Evolutionary conservation across 2,888 invertebrate genomes (phyloP), one percentile per base, ranked within the genome.

Genomic region (Nomada fucata): DNA sequence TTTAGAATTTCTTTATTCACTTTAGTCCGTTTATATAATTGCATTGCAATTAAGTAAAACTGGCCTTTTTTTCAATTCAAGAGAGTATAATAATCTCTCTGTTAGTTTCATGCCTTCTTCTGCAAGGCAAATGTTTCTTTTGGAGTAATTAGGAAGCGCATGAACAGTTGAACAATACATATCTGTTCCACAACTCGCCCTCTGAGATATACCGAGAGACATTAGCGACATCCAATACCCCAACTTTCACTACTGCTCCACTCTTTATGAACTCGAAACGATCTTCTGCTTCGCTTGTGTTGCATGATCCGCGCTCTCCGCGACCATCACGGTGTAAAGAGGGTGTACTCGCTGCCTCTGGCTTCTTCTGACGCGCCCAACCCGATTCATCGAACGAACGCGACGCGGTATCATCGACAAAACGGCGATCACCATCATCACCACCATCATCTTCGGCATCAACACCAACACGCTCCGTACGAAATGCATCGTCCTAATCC

Each of bases 321-420:
- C 89, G 86, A 89, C 88, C 89, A 86, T 89, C 88, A 88, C 84
- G 82, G 82, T 86, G 88, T 90, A 89, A 90, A 94, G 94, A 93
- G 94, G 92, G 94, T 94, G 91, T 94, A 94, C 92, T 94, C 94
- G 93, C 94, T 94, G 91, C 94, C 94, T 91, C 91, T 94, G 93
- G 93, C 91, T 90, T 90, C 92, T 85, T 91, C 93, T 89, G 89
- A 91, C 85, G 90, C 91, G 89, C 87, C 87, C 90, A 92, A 91
- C 89, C 92, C 92, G 85, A 90, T 91, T 89, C 90, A 91, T 88
- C 92, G 91, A 88, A 91, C 92, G 92, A 93, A 92, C 92, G 91
- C 90, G 91, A 91, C 91, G 90, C 93, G 92, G 89, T 93, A 92
- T 87, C 92, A 92, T 89, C 93, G 91, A 85, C 92, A 92, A 91